Conservation (phyloP, 1,140 invertebrate species). For the Lordiphosa mommai region DNA sequence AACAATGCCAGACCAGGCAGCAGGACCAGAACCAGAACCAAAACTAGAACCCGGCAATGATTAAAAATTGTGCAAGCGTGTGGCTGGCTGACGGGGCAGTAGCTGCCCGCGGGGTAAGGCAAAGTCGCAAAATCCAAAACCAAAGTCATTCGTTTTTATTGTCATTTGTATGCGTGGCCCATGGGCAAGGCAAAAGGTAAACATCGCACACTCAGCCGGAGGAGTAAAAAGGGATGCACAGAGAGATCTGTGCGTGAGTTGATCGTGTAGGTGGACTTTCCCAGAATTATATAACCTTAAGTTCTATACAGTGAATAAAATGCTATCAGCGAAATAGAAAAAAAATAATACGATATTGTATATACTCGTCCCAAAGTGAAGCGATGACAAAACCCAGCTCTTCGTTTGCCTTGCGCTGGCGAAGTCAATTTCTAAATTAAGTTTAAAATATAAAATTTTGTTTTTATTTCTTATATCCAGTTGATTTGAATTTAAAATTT, state of each 20-base stretch:
- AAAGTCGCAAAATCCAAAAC: slow-evolving; percentile 70
- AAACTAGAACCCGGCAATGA: slow-evolving; percentile 51
- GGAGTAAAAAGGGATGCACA: too few relatives aligned
- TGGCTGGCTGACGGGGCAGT: slow-evolving; percentile 10
- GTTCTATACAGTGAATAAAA: too few relatives aligned
- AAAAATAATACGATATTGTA: too few relatives aligned
- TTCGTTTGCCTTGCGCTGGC: too few relatives aligned
- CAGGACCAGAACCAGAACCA: slow-evolving; percentile 13
- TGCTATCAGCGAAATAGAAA: too few relatives aligned
- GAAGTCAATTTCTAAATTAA: too few relatives aligned
- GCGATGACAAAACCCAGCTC: too few relatives aligned
- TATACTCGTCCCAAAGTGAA: too few relatives aligned
- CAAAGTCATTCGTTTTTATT: slow-evolving; percentile 73
- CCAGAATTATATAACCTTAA: not conserved
- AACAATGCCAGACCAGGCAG: slow-evolving; percentile 40
- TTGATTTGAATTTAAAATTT: too few relatives aligned
- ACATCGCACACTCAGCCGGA: too few relatives aligned
- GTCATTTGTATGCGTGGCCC: slow-evolving; percentile 64
- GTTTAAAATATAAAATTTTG: too few relatives aligned
- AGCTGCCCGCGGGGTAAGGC: not conserved
- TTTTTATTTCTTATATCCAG: too few relatives aligned
- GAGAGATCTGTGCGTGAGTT: not conserved
- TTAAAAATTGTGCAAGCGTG: slow-evolving; percentile 75
- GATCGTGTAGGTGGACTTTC: not conserved
- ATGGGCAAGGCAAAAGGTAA: not conserved